Conservation (phyloP, 2,888 invertebrate genomes). For the Caenorhabditis sp. region DNA sequence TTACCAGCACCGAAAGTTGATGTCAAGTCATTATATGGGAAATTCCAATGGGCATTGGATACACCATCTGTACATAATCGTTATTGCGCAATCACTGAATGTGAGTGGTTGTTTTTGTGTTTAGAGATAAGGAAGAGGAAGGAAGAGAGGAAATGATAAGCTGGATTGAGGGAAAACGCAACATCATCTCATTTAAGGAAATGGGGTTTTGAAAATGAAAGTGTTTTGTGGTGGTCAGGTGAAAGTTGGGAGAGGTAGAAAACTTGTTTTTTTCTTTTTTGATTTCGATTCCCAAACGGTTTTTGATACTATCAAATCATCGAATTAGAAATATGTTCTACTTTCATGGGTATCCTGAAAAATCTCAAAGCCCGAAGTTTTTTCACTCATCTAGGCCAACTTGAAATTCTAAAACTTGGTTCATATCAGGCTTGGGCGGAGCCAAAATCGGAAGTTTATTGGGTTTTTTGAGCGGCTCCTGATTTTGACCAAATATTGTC, state of each 20-base stretch:
- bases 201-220: not conserved
- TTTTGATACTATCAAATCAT: no score
- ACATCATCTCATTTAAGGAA: not conserved
- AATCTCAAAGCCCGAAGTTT: no score
- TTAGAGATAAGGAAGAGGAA: not conserved
- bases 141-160: not conserved
- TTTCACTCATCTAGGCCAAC: no score
- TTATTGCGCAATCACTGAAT: constrained; percentile 58
- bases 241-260: not conserved
- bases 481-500: no score
- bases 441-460: no score
- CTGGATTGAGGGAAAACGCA: not conserved
- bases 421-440: no score
- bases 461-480: no score
- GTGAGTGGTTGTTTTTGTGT: constrained; percentile 18
- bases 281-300: no score
- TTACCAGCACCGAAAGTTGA: constrained; percentile 50
- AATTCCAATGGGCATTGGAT: constrained; percentile 59
- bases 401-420: no score
- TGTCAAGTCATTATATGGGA: constrained; percentile 50
- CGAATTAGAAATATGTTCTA: no score
- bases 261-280: no score
- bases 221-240: not conserved
- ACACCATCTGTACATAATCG: constrained; percentile 59
- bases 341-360: no score